Evolutionary conservation across 1,140 invertebrate species (phyloP), one percentile per base, ranked within the genome.

Genomic region (Drosophila subobscura): DNA sequence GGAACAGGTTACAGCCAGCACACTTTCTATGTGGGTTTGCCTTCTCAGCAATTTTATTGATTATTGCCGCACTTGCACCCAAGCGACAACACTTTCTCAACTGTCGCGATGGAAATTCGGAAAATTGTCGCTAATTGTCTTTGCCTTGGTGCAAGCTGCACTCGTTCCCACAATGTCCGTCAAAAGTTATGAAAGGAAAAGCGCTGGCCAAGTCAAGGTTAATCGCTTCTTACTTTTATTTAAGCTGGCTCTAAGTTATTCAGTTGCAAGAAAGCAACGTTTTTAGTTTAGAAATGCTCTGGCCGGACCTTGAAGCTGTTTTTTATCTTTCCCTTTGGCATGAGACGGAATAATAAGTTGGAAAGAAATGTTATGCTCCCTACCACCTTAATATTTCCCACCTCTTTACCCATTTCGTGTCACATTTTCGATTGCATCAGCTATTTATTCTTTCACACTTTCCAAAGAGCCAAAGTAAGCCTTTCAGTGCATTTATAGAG

Each of bases 1-100:
- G 10, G 10, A 12, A 1, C 10, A 8, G 7, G 29, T 3, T 8
- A 33, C 25, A 14, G 8, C 53, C 52, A 20, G 52, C 10, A 46
- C 53, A 8, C 33, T 44, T 22, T 3, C 5, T 41, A 50, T 41
- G 27, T 44, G 37, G 47, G 27, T 25, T 25, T 80, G 81, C 77
- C 59, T 63, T 63, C 58, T 80, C 80, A 86, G 81, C 77, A 85
- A 80, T 67, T 85, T 70, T 85, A 85, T 85, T 86, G 80, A 85
- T 85, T 85, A 80, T 79, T 81, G 54, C 56, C 51, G 29, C 8
- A 33, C 29, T 33, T 10, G 3, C 33, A 8, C 10, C 10, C 10
- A 12, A 37, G 33, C 12, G 33, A 37, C 3, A 37, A 10, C 3
- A 37, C 10, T 12, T 42, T 45, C 29, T 55, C 51, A 56, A 77